phyloP scores from a whole-genome alignment of 2,888 invertebrate genomes.

The Callyntrura sp. region DNA sequence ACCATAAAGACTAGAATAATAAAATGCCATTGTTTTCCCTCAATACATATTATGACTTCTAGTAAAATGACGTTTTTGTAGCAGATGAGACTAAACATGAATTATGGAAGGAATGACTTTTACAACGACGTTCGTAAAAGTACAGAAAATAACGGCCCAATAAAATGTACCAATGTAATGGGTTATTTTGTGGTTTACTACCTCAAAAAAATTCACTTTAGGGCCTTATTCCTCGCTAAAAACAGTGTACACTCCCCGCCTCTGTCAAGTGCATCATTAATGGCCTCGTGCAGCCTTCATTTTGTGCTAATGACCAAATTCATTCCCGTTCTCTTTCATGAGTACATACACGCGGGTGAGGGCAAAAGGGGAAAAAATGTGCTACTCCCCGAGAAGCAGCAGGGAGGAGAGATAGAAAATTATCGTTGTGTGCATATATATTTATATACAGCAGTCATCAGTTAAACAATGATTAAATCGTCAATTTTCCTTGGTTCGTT shows the following conservation, averaged over 20 bases:
- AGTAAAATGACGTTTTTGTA: neutral
- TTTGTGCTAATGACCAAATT: slow-evolving; percentile 25
- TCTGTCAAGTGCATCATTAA: slow-evolving; percentile 27
- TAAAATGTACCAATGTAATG: slow-evolving; percentile 60
- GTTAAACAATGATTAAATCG: no score
- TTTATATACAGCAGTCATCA: no score
- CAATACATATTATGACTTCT: neutral
- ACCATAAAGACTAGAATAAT: no score
- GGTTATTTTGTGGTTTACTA: slow-evolving; percentile 59
- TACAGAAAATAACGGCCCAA: slow-evolving; percentile 43
- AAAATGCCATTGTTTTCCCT: neutral
- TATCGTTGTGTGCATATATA: no score
- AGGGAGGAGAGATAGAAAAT: no score
- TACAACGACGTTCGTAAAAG: neutral
- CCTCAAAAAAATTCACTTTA: slow-evolving; percentile 53
- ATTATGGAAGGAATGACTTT: neutral
- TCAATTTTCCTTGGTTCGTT: slow-evolving; percentile 12
- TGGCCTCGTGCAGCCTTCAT: slow-evolving; percentile 4
- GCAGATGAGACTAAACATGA: neutral
- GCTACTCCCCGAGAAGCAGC: no score
- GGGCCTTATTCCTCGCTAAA: neutral
- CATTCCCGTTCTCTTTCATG: neutral
- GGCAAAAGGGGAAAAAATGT: no score
- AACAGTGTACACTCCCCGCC: neutral
- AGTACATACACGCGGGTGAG: no score